Evolutionary conservation across 2,113 vertebrate species (phyloP), one percentile per base, ranked within the genome.

Genomic region (Toxostoma redivivum): DNA sequence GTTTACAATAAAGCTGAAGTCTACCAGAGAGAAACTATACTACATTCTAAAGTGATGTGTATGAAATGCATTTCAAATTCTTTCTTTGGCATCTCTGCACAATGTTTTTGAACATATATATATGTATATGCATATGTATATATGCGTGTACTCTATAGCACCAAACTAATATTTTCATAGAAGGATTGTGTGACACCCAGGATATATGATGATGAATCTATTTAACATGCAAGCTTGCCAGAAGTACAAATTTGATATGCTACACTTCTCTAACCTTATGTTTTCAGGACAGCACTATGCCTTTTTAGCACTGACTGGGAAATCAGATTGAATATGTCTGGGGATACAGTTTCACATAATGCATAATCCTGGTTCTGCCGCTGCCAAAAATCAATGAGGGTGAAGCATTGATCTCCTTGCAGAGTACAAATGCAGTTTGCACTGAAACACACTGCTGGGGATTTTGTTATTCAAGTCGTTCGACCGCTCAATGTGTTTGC

Each of bases 391-490:
- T 98, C 98, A 98, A 98, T 98, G 96, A 97, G 70, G 81, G 82
- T 85, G 86, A 97, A 97, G 95, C 97, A 98, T 89, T 98, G 98
- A 98, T 98, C 98, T 98, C 88, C 90, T 97, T 97, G 94, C 95
- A 94, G 97, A 97, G 97, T 94, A 97, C 96, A 98, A 98, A 98
- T 88, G 96, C 92, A 96, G 97, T 97, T 96, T 97, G 91, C 90
- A 96, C 95, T 91, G 96, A 95, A 97, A 95, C 93, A 94, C 94
- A 95, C 94, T 96, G 96, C 95, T 92, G 25, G 56, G 97, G 86
- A 97, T 98, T 98, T 98, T 98, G 93, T 97, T 97, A 98, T 98
- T 98, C 98, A 97, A 98, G 97, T 98, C 95, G 96, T 97, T 98
- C 42, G 5, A 73, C 89, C 9, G 23, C 90, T 97, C 95, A 96